A percentile compares a stretch with the other conserved stretches of the same genome.
phyloP scores from a whole-genome alignment of 2,797 vertebrate genomes.

The Taeniopygia guttata region DNA sequence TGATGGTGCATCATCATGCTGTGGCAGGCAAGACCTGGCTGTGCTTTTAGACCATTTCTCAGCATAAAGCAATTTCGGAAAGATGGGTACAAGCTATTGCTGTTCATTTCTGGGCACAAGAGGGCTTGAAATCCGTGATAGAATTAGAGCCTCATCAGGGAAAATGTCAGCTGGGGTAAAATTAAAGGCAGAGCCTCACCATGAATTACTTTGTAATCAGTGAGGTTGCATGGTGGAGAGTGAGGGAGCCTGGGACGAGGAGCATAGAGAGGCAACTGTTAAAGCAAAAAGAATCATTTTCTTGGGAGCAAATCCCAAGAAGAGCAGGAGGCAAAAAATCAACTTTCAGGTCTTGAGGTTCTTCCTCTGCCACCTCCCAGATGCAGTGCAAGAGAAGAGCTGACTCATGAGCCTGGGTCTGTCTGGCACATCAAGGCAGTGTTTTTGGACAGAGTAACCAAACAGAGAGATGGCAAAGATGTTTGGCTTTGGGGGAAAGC shows the following conservation, averaged over 20 bases:
- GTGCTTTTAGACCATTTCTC: conserved; percentile 21
- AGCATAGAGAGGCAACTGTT: fast-evolving
- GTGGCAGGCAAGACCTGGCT: conserved; percentile 20
- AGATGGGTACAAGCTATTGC: neutral
- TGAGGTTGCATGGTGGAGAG: neutral
- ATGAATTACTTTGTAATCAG: neutral
- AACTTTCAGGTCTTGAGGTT: neutral
- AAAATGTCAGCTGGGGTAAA: conserved; percentile 1
- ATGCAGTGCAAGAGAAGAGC: fast-evolving
- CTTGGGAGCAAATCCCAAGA: neutral
- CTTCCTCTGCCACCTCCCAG: fast-evolving
- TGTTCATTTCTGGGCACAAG: neutral
- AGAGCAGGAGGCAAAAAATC: neutral
- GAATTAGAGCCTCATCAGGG: neutral
- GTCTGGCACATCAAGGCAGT: neutral
- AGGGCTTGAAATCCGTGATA: conserved; percentile 23
- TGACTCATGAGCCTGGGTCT: neutral
- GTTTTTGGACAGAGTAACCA: fast-evolving
- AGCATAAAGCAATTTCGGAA: neutral
- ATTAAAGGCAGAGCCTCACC: neutral
- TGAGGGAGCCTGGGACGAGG: neutral
- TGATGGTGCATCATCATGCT: conserved; percentile 40
- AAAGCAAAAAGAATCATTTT: neutral
- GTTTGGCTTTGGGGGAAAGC: neutral
- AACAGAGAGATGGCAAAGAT: neutral